Percentiles rank a stretch among this genome's conserved stretches.
Evolutionary conservation across 1,140 invertebrate genomes (phyloP).

Genomic region (Zelostemma sp.): DNA sequence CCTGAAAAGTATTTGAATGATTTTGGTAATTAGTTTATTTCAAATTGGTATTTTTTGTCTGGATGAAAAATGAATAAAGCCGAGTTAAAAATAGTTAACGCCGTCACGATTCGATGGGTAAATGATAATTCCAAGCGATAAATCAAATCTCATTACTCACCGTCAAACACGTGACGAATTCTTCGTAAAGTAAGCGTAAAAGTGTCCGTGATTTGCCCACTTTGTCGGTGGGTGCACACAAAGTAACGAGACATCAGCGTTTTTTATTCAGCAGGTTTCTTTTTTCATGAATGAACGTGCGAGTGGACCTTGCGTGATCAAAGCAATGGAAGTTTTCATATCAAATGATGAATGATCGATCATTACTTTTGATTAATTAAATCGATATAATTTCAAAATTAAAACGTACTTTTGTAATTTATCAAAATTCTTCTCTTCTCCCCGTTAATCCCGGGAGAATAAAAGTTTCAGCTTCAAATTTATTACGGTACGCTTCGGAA

Average conservation of each 20-base stretch:
- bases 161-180: not conserved
- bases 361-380: not conserved
- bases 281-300: not conserved
- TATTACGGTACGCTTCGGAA: no score
- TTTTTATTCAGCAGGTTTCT: not conserved
- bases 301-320: no score
- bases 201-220: not conserved
- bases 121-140: not conserved
- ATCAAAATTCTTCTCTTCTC: not conserved
- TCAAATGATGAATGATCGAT: no score
- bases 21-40: not conserved
- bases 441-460: no score
- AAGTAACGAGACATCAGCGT: not conserved
- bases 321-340: no score
- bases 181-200: not conserved
- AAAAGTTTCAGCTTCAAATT: no score
- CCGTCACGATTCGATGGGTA: not conserved
- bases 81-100: not conserved
- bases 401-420: not conserved
- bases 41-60: no score
- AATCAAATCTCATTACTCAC: not conserved
- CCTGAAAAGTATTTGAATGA: not conserved
- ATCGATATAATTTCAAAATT: not conserved
- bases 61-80: not conserved
- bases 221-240: not conserved